These are phyloP conservation scores for Sympetrum striolatum DNA, from an alignment of 2,888 invertebrate species.

Conservation along the genomic window DNA sequence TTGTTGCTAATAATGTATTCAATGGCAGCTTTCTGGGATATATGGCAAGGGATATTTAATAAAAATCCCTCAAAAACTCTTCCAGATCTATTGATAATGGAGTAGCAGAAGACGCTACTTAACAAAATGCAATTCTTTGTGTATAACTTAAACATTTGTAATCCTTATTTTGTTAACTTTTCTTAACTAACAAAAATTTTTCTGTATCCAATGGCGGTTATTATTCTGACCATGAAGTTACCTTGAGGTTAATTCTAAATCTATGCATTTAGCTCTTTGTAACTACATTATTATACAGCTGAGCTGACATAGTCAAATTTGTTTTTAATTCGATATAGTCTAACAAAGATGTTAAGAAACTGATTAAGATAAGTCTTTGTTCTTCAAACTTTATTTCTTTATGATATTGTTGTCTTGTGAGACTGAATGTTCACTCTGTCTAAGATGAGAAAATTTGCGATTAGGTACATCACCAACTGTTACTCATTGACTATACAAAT, in stretches of 20 bases:
- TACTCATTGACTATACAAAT: conserved; percentile 6
- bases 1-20: conserved; percentile 26
- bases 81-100: neutral
- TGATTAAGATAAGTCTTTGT: conserved; percentile 40
- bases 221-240: conserved; percentile 26
- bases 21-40: conserved; percentile 37
- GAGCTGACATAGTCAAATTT: conserved; percentile 41
- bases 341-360: conserved; percentile 36
- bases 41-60: neutral
- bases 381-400: conserved; percentile 25
- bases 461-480: neutral
- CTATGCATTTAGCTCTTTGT: conserved; percentile 31
- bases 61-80: neutral
- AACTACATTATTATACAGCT: conserved; percentile 38
- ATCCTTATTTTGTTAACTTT: neutral
- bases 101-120: neutral
- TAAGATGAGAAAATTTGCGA: neutral
- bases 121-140: conserved; percentile 13
- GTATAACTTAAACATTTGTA: conserved; percentile 9
- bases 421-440: conserved; percentile 14
- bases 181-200: conserved; percentile 25
- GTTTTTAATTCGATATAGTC: conserved; percentile 38
- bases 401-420: conserved; percentile 44
- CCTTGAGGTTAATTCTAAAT: conserved; percentile 30
- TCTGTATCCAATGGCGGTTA: conserved; percentile 28